Conservation (phyloP, 2,113 vertebrate genomes). For the Strix uralensis region DNA sequence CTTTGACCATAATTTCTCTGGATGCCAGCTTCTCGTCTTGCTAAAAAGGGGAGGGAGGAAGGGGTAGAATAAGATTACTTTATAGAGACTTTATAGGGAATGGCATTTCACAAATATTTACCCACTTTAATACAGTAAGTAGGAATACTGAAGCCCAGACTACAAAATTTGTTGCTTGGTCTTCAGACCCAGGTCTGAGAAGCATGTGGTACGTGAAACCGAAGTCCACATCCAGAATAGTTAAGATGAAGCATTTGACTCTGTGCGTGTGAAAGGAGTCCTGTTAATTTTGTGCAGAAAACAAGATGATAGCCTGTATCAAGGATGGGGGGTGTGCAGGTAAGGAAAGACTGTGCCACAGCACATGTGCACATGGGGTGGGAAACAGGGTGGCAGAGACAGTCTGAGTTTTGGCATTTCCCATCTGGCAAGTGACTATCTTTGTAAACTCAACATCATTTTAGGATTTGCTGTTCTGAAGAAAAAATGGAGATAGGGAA, state of each 20-base stretch:
- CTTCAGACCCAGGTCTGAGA: neutral
- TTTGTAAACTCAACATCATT: neutral
- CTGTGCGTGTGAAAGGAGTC: neutral
- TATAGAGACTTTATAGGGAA: neutral
- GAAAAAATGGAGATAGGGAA: neutral
- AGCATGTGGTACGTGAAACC: accelerated
- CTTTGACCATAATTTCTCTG: neutral
- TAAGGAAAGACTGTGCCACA: neutral
- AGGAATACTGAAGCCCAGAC: neutral
- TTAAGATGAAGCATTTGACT: neutral
- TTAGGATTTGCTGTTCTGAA: neutral
- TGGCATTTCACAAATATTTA: neutral
- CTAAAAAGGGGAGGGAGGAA: neutral
- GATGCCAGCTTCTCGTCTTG: neutral
- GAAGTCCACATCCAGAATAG: neutral
- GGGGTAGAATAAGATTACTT: neutral
- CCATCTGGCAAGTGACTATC: neutral
- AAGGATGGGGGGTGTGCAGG: too few species aligned
- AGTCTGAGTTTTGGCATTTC: neutral
- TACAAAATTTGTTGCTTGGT: neutral
- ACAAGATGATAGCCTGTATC: accelerated
- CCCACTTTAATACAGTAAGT: neutral
- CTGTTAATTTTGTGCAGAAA: neutral
- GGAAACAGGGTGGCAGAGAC: neutral
- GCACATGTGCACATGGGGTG: accelerated